Conservation (phyloP, 2,888 invertebrate genomes). For the Callyntrura guangdongensis region DNA sequence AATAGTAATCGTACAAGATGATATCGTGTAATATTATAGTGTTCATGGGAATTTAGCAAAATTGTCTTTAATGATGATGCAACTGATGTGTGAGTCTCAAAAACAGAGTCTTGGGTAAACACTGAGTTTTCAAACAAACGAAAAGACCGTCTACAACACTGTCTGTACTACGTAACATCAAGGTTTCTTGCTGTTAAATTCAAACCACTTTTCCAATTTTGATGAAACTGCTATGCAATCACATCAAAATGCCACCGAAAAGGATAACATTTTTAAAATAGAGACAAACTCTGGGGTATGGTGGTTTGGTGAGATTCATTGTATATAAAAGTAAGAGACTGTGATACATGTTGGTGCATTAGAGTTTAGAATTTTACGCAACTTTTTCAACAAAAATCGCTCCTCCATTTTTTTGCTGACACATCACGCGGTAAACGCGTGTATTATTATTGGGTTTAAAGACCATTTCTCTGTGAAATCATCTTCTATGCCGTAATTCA, state of each 20-base stretch:
- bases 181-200: background rate
- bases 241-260: no score
- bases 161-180: background rate
- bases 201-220: background rate
- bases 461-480: background rate
- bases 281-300: no score
- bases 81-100: slow-evolving; percentile 18
- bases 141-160: background rate
- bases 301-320: no score
- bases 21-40: background rate
- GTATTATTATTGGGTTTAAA: background rate
- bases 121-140: background rate
- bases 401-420: background rate
- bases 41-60: slow-evolving; percentile 34
- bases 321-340: no score
- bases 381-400: background rate
- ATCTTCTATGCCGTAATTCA: background rate
- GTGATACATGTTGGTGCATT: no score
- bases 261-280: no score
- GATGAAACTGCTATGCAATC: no score
- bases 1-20: slow-evolving; percentile 18
- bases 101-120: no score
- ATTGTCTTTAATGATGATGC: slow-evolving; percentile 27
- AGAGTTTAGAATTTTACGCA: no score
- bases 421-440: background rate